Evolutionary conservation across 1,140 invertebrate species (phyloP).

Genomic region (Brachionus paranguensis): DNA sequence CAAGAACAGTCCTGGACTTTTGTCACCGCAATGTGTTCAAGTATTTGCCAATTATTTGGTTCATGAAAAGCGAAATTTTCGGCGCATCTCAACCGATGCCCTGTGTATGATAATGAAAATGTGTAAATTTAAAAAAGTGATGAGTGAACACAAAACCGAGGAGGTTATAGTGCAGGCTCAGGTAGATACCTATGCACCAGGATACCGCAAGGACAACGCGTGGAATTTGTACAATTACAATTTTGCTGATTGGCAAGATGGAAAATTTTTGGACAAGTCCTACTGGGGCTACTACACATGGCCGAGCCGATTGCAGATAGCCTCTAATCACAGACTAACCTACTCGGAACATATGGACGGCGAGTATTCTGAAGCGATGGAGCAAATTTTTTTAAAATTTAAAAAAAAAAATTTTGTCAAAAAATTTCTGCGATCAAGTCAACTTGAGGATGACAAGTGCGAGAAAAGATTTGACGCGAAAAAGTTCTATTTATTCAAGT

Average conservation of each 20-base stretch:
- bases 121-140: slow-evolving; percentile 1
- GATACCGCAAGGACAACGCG: neutral
- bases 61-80: slow-evolving; percentile 5
- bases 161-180: neutral
- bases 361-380: slow-evolving; percentile 44
- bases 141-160: neutral
- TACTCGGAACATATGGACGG: slow-evolving; percentile 59
- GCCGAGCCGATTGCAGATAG: slow-evolving; percentile 62
- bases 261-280: slow-evolving; percentile 64
- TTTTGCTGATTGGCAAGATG: neutral
- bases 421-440: slow-evolving; percentile 67
- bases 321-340: neutral
- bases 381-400: slow-evolving; percentile 48
- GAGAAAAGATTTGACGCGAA: slow-evolving; percentile 69
- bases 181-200: neutral
- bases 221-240: slow-evolving; percentile 15
- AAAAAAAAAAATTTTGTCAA: slow-evolving; percentile 64
- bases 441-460: slow-evolving; percentile 78
- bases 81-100: neutral
- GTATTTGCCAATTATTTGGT: neutral
- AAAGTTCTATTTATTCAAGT: slow-evolving; percentile 68
- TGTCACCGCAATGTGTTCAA: neutral
- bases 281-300: slow-evolving; percentile 73
- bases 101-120: slow-evolving; percentile 28
- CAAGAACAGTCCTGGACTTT: neutral